Evolutionary conservation across 37 sponge, comb jelly and placozoan genomes (phyloP).

Genomic region (Lycopodina hypogea): DNA sequence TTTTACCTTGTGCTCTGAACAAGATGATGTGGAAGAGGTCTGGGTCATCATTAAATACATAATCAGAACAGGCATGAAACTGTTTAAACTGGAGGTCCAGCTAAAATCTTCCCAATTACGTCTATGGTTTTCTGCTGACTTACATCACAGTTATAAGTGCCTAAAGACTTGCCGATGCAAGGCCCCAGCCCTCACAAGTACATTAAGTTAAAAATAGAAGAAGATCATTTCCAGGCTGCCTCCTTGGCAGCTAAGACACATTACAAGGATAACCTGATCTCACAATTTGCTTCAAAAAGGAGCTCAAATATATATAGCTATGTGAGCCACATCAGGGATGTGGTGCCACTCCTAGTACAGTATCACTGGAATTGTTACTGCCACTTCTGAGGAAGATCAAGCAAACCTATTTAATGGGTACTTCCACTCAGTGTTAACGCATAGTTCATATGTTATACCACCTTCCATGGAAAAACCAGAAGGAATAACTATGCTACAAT

Average conservation of each 20-base stretch:
- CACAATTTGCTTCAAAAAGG: not conserved
- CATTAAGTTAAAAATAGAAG: not conserved
- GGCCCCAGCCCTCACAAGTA: no score
- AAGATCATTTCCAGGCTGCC: not conserved
- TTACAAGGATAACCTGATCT: not conserved
- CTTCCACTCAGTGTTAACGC: constrained; percentile 3
- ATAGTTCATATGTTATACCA: not conserved
- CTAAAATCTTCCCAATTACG: not conserved
- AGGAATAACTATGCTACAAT: not conserved
- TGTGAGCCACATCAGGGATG: not conserved
- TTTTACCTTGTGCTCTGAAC: not conserved
- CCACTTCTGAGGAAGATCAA: not conserved
- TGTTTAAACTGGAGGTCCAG: not conserved
- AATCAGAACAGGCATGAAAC: not conserved
- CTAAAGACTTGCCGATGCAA: not conserved
- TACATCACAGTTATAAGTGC: constrained; percentile 8
- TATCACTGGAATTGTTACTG: not conserved
- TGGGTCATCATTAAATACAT: not conserved
- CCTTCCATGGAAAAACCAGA: not conserved
- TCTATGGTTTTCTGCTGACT: constrained; percentile 11
- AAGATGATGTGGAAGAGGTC: not conserved
- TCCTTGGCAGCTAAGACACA: not conserved
- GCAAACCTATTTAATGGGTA: constrained; percentile 7
- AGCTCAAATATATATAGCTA: not conserved
- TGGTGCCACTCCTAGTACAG: not conserved